Evolutionary conservation across 1,140 invertebrate species (phyloP), one percentile per base, ranked within the genome.

Genomic region (Pachyrhynchus sulphureomaculatus): DNA sequence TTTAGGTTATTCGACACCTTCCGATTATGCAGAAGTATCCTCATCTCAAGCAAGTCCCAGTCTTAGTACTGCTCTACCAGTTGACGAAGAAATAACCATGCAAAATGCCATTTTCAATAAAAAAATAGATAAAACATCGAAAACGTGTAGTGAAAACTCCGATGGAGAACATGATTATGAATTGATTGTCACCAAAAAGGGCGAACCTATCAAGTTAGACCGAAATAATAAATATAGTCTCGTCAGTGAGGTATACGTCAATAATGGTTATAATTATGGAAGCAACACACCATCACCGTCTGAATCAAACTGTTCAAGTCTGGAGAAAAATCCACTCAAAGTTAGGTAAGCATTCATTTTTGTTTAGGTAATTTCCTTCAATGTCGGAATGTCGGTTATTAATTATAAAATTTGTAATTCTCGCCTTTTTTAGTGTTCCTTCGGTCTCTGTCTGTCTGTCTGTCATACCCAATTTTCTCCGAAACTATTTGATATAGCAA

Each of bases 51-150:
- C 86, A 0, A 87, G 84, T 69, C 86, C 87, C 1, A 84, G 83
- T 42, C 68, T 87, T 24, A 88, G 86, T 47, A 82, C 82, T 1
- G 86, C 87, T 4, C 66, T 90, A 47, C 88, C 88, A 0, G 79
- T 90, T 74, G 88, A 90, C 67, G 88, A 91, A 77, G 88, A 90
- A 74, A 72, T 90, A 55, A 89, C 88, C 2, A 89, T 89, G 78
- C 80, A 82, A 58, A 90, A 90, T 72, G 85, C 86, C 1, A 82
- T 89, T 1, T 77, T 82, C 33, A 81, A 84, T 62, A 80, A 81
- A 1, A n/a, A n/a, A n/a, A n/a, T n/a, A n/a, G n/a, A n/a, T n/a
- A n/a, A n/a, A n/a, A n/a, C n/a, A n/a, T n/a, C n/a, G n/a, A 79
- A 84, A 61, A 81, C 82, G 1, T 78, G 82, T 9, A 82, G 82